Evolutionary conservation across 2,888 invertebrate genomes (phyloP), one percentile per base, ranked within the genome.

Genomic region (Trachelus troglodyta): DNA sequence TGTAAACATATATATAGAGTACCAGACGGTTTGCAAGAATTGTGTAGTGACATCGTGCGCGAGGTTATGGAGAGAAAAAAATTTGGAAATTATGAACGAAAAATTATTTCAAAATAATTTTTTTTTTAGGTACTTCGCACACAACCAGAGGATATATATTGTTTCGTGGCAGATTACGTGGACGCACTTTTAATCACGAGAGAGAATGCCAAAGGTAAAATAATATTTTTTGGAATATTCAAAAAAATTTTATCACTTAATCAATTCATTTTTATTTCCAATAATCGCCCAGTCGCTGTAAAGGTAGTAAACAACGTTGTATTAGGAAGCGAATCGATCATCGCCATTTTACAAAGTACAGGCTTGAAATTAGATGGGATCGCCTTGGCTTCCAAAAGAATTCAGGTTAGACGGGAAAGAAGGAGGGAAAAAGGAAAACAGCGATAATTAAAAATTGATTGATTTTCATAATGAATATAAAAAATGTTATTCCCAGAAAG

Each of bases 1-100:
- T 93, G 93, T 3, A 92, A 92, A 85, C 92, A 92, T 80, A 89
- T 93, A 73, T 93, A 92, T 83, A 91, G 92, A 11, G 89, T 95
- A 34, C 96, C 96, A 0, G 93, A 95, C 77, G 96, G 96, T 0
- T 90, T 96, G 4, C 92, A 93, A 11, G 96, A 96, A 86, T 90
- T 96, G 73, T 94, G 96, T 92, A 92, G 93, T 74, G 96, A 96
- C 89, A 95, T 96, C 81, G 94, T 95, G 0, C 93, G 96, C 81
- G 96, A 96, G 92, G 95, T 94, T 56, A 56, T 56, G 15, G 2
- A 84, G 76, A 75, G 4, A 15, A 77, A 76, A 75, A 78, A 80
- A 75, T 37, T 56, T 12, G 56, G 69, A 74, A 31, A 34, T 34
- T 75, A 75, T 56, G 15, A 23, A 3, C 31, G 73, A 76, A 76